Evolutionary conservation across 2,113 vertebrate species (phyloP).

Genomic region (Pseudonaja textilis): DNA sequence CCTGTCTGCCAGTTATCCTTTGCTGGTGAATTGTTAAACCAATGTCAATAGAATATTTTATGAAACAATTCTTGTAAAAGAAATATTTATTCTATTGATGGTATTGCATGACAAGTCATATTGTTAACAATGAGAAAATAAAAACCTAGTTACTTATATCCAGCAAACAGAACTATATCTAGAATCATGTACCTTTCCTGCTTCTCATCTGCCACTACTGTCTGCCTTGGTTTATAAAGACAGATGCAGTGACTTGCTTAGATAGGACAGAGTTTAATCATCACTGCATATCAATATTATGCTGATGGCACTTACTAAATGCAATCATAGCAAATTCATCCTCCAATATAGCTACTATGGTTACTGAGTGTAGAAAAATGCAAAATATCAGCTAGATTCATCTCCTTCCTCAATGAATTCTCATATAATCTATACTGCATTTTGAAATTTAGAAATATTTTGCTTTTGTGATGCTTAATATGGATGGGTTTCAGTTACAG

Average conservation of each 20-base stretch:
- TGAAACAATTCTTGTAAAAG: constrained; percentile 16
- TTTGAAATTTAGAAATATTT: not conserved
- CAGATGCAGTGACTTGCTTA: not conserved
- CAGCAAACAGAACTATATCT: not conserved
- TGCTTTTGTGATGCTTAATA: not conserved
- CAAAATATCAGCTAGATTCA: not conserved
- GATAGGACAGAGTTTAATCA: not conserved
- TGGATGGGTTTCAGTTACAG: not conserved
- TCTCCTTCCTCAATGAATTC: not conserved
- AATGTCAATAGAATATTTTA: constrained; percentile 39
- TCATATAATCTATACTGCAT: not conserved
- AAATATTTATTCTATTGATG: constrained; percentile 41
- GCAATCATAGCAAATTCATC: not conserved
- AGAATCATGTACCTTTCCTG: not conserved
- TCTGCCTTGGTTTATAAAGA: not conserved
- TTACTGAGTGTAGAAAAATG: not conserved
- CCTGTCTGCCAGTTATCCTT: constrained; percentile 44
- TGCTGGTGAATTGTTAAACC: not conserved
- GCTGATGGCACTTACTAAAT: not conserved
- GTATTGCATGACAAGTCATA: constrained; percentile 51
- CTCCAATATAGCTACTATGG: not conserved
- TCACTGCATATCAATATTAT: not conserved
- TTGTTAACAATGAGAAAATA: constrained; percentile 13
- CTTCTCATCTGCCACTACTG: not conserved
- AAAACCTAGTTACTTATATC: constrained; percentile 28